Evolutionary conservation across 2,797 vertebrate genomes (phyloP), one percentile per base, ranked within the genome.

Genomic region (Sebastes diploproa): DNA sequence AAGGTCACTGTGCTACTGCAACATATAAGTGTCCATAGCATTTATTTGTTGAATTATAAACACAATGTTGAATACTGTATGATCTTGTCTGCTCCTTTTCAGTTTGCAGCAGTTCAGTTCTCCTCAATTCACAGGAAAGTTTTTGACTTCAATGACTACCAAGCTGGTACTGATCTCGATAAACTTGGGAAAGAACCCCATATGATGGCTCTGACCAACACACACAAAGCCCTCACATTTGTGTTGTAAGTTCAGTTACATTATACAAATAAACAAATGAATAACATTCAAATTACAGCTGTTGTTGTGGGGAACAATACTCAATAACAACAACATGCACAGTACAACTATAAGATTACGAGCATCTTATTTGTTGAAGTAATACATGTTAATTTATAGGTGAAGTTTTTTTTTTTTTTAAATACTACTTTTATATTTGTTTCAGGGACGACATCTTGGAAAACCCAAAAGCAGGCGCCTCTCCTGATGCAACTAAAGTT

Each of bases 101-200:
- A 97, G 97, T 97, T 96, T 91, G 96, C 96, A 34, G 97, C 97
- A 4, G 95, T 95, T 75, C 97, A 97, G 89, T 97, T 97, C 83
- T 92, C 95, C 3, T 0, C 16, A 0, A 0, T 0, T 0, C 0
- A 0, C 67, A 66, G 0, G 0, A 94, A 54, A 1, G 96, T 96
- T 58, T 97, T 97, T 88, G 84, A 87, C 82, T 97, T 97, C 78
- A 94, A 75, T 1, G 85, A 96, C 56, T 96, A 96, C 7, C 1
- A 46, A 38, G 34, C 2, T 0, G 54, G 55, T 2, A 70, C 0
- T 0, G 85, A 95, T 11, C 3, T 13, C 0, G 0, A 1, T 0
- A 90, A 95, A 11, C 93, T 97, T 8, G 0, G 0, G 0, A 2
- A 32, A 0, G 95, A 96, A 25, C 0, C 0, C 0, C 96, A 96